Base-by-base conservation (phyloP, 2,888 invertebrate species). In the Noctua fimbriata region DNA sequence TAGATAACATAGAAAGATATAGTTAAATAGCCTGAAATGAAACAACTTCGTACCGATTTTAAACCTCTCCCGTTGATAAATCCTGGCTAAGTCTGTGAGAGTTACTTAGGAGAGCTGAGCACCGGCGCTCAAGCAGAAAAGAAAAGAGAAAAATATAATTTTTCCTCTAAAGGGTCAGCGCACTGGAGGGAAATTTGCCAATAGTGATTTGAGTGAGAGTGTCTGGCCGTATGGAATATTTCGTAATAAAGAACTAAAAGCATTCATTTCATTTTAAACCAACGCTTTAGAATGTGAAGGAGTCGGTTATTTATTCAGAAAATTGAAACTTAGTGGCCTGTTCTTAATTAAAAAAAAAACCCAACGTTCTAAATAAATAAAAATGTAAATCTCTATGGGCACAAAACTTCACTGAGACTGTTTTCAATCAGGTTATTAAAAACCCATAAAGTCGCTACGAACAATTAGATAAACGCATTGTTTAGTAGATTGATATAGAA, bases 11-110 rank as follows among this genome's bases (percentile, higher is more conserved):
- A 49, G 21, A 32, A 49, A n/a, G 1, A n/a, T 3, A 9, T 21
- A 24, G 36, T 63, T 63, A n/a, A 32, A 12, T 7, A 58, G 5
- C 32, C 44, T 0, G 5, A 41, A 63, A 76, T 76, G 2, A 63
- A 76, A 76, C 41, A 76, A 24, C 18, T 65, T 32, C 52, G 76
- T 12, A 32, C 44, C 18, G 52, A 44, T 66, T 55, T 77, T 78
- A 36, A 78, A 58, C 7, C 76, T n/a, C n/a, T n/a, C n/a, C 1
- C n/a, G n/a, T 32, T 47, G 7, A 67, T 78, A 58, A 78, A 67
- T 67, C 24, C 67, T 49, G 32, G 41, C 24, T 49, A 16, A 78
- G 58, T 28, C 24, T 41, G 6, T 28, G 49, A 60, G 60, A 78
- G 28, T 32, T 41, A 49, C 58, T 79, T 36, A 60, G 16, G 28